Conservation (phyloP, 2,797 vertebrate species). For the Melanogrammus aeglefinus region DNA sequence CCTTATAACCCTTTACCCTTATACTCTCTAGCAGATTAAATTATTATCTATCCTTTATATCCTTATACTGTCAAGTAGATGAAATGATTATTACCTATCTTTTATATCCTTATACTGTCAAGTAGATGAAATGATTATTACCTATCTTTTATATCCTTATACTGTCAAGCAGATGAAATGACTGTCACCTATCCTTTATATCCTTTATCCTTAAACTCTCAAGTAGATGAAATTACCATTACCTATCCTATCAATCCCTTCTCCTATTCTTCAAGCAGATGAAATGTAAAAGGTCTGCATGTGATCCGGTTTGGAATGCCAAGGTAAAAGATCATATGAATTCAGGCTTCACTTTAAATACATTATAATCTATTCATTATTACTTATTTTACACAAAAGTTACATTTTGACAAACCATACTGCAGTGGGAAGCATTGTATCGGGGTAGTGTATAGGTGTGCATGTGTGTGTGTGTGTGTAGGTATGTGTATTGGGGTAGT, state of each 20-base stretch:
- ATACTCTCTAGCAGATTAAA: not conserved
- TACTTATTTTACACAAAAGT: constrained; percentile 61
- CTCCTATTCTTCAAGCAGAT: no score
- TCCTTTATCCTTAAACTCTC: no score
- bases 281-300: not conserved
- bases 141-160: no score
- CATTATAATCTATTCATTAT: constrained; percentile 40
- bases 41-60: no score
- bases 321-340: not conserved
- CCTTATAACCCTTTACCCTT: not conserved
- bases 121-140: no score
- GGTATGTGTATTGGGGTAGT: not conserved
- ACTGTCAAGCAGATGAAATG: no score
- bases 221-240: no score
- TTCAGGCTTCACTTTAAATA: constrained; percentile 18
- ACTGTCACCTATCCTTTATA: no score
- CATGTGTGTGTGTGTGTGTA: constrained; percentile 14
- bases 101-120: no score
- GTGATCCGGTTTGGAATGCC: not conserved
- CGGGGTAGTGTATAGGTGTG: not conserved
- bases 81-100: no score
- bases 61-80: no score
- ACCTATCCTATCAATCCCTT: no score
- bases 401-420: constrained; percentile 44
- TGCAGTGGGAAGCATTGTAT: not conserved